A percentile compares a stretch with the other conserved stretches of the same genome.
phyloP scores from a whole-genome alignment of 2,797 vertebrate species.

The Pampus argenteus region DNA sequence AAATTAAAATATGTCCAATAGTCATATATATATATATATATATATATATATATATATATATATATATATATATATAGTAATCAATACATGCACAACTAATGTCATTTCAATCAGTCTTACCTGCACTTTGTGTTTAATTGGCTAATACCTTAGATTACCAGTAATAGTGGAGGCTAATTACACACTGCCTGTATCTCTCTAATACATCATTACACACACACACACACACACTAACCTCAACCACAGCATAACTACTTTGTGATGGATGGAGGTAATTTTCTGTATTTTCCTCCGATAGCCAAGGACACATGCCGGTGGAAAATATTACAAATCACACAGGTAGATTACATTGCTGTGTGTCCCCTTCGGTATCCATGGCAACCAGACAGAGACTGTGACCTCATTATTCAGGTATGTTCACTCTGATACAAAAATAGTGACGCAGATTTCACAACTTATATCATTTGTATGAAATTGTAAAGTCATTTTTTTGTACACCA shows the following conservation, averaged over 20 bases:
- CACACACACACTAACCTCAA: slow-evolving; percentile 37
- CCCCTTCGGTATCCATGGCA: slow-evolving; percentile 23
- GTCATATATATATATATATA: too few relatives aligned
- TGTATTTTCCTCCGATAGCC: slow-evolving; percentile 37
- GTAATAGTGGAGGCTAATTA: slow-evolving; percentile 40
- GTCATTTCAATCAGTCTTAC: too few relatives aligned
- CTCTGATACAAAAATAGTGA: slow-evolving; percentile 4
- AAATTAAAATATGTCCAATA: too few relatives aligned
- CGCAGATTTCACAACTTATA: neutral
- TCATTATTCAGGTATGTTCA: slow-evolving; percentile 47
- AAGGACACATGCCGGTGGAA: slow-evolving; percentile 56
- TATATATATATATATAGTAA: too few relatives aligned
- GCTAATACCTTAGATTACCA: slow-evolving; percentile 17
- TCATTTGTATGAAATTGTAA: too few relatives aligned
- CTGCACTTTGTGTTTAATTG: too few relatives aligned
- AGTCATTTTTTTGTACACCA: neutral
- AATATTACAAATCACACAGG: slow-evolving; percentile 38
- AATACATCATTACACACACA: slow-evolving; percentile 43
- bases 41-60: too few relatives aligned
- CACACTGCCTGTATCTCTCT: slow-evolving; percentile 33
- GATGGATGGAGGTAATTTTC: slow-evolving; percentile 46
- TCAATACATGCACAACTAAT: too few relatives aligned
- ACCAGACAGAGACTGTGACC: slow-evolving; percentile 30
- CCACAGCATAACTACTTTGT: slow-evolving; percentile 50
- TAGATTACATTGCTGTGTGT: neutral